A percentile compares a stretch with the other conserved stretches of the same genome.
These are phyloP conservation scores for Dendronephthya gigantea DNA, from an alignment of 64 coral and sea anemone species.

Conservation along the genomic window DNA sequence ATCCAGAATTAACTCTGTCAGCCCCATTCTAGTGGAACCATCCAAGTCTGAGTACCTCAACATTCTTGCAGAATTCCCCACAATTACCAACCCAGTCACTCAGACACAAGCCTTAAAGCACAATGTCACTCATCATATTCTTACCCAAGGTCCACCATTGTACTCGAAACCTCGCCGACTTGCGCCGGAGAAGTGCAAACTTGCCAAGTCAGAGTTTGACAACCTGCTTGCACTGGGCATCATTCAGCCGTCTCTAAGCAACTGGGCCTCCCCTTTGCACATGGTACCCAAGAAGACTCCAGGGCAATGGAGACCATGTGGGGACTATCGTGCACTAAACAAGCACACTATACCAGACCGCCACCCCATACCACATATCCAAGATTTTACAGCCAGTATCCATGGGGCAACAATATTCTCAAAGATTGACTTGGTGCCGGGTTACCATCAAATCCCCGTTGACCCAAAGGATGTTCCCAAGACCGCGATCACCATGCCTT, in stretches of 20 bases:
- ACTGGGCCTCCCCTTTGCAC: slow-evolving; percentile 6
- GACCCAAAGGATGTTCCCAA: not conserved
- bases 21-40: not conserved
- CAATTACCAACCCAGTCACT: not conserved
- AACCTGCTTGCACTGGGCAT: not conserved
- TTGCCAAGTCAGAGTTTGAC: not conserved
- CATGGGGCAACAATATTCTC: not conserved
- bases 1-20: too few species aligned
- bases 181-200: not conserved
- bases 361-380: slow-evolving; percentile 18
- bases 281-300: not conserved
- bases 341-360: not conserved
- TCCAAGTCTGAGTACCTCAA: not conserved
- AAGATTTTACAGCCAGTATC: not conserved
- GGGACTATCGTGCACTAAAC: slow-evolving; percentile 13
- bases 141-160: not conserved
- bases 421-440: slow-evolving; percentile 10
- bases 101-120: not conserved
- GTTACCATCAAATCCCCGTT: not conserved
- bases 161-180: not conserved
- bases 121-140: not conserved
- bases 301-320: slow-evolving; percentile 12
- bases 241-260: not conserved
- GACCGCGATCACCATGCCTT: not conserved
- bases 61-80: not conserved